A percentile compares a stretch with the other conserved stretches of the same genome.
Conservation (phyloP, 2,113 vertebrate species). For the Microtus montanus region DNA sequence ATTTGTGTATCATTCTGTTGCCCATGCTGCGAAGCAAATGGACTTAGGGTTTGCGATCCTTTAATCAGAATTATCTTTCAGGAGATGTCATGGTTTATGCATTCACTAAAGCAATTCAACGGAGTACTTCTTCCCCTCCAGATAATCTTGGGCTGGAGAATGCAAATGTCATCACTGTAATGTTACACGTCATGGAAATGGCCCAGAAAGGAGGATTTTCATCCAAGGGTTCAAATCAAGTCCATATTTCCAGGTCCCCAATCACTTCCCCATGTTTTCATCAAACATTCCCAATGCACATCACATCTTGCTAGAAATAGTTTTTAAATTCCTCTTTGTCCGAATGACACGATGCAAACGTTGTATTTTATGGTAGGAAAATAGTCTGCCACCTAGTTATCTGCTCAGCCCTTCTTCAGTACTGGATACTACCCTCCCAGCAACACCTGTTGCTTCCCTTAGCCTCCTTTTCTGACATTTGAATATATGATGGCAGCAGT, state of each 20-base stretch:
- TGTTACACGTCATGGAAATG: constrained; percentile 68
- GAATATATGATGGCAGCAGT: constrained; percentile 41
- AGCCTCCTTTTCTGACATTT: background rate
- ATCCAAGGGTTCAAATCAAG: constrained; percentile 68
- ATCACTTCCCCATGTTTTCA: constrained; percentile 60
- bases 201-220: constrained; percentile 69
- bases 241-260: constrained; percentile 67
- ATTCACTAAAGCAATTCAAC: constrained; percentile 32
- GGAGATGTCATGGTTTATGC: constrained; percentile 47
- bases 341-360: constrained; percentile 57
- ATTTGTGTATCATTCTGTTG: constrained; percentile 28
- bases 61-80: constrained; percentile 53
- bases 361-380: constrained; percentile 46
- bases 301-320: constrained; percentile 60
- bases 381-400: constrained; percentile 39
- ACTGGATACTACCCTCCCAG: background rate
- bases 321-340: constrained; percentile 61
- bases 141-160: constrained; percentile 69
- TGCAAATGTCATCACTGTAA: constrained; percentile 69
- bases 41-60: constrained; percentile 49
- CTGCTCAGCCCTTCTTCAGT: background rate
- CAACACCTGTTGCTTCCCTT: background rate
- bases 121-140: constrained; percentile 47
- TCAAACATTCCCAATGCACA: background rate
- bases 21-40: constrained; percentile 27